These are phyloP conservation scores for Agrochola circellaris DNA, from an alignment of 2,888 invertebrate genomes.

Conservation along the genomic window DNA sequence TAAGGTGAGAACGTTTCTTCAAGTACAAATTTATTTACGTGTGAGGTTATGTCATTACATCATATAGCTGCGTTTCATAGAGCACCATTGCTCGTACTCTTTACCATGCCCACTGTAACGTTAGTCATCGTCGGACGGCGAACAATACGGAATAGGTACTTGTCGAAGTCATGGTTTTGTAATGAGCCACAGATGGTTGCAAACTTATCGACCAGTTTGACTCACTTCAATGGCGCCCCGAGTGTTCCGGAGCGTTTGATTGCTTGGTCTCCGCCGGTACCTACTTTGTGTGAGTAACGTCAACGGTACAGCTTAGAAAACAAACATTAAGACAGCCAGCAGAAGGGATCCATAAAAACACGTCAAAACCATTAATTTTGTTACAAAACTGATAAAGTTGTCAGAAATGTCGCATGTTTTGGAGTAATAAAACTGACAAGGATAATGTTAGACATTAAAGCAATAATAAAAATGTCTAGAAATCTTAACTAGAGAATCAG, in stretches of 20 bases:
- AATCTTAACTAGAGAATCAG: conserved; percentile 33
- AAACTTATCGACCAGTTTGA: conserved; percentile 62
- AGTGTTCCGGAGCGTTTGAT: conserved; percentile 66
- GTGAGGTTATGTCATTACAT: conserved; percentile 8
- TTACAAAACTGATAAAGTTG: not conserved
- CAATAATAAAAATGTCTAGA: conserved; percentile 34
- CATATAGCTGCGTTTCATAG: not conserved
- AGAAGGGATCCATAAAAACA: not conserved
- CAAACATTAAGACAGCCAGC: not conserved
- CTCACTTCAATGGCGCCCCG: conserved; percentile 59
- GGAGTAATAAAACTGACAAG: conserved; percentile 9
- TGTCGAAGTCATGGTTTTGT: conserved; percentile 54
- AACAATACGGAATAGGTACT: conserved; percentile 54
- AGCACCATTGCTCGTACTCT: conserved; percentile 9
- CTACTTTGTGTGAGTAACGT: conserved; percentile 40
- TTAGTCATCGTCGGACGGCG: conserved; percentile 56
- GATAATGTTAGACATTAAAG: conserved; percentile 33
- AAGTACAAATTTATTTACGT: conserved; percentile 21
- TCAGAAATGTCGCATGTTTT: conserved; percentile 22
- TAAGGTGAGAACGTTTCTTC: conserved; percentile 13
- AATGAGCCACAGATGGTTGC: conserved; percentile 63
- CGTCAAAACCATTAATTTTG: not conserved
- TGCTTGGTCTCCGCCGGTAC: conserved; percentile 60
- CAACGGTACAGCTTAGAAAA: conserved; percentile 20
- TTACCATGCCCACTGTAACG: conserved; percentile 28